Evolutionary conservation across 2,888 invertebrate species (phyloP).

Genomic region (Acanthosepion pharaonis): DNA sequence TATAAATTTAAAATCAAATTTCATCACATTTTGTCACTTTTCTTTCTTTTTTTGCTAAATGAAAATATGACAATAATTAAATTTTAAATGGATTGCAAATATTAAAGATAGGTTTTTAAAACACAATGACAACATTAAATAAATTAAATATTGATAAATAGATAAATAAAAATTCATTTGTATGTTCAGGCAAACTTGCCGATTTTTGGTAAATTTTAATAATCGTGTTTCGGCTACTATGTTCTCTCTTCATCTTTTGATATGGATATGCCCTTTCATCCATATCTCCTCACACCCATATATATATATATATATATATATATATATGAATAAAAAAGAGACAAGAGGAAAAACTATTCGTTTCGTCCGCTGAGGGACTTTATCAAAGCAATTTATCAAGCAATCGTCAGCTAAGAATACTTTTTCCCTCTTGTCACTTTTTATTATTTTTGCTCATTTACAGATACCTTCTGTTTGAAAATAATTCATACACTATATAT

Average conservation of each 20-base stretch:
- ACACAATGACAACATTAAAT: neutral
- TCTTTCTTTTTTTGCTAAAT: no score
- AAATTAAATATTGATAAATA: neutral
- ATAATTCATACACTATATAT: no score
- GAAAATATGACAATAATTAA: no score
- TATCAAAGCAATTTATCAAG: neutral
- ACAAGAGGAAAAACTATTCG: no score
- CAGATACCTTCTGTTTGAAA: no score
- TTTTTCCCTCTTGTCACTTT: neutral
- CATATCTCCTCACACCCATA: neutral
- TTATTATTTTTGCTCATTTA: neutral
- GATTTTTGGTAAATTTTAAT: no score
- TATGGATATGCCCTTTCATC: neutral
- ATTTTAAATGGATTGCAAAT: no score
- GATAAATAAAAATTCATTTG: neutral
- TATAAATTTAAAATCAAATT: no score
- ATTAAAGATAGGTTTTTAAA: neutral
- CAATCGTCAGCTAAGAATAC: no score
- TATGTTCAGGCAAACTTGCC: neutral
- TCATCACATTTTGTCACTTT: no score
- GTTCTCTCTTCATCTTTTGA: neutral
- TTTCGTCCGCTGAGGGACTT: neutral
- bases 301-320: neutral
- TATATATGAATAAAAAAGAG: neutral
- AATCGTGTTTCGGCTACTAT: neutral